Evolutionary conservation across 2,888 invertebrate genomes (phyloP).

Genomic region (Hybos culiciformis): DNA sequence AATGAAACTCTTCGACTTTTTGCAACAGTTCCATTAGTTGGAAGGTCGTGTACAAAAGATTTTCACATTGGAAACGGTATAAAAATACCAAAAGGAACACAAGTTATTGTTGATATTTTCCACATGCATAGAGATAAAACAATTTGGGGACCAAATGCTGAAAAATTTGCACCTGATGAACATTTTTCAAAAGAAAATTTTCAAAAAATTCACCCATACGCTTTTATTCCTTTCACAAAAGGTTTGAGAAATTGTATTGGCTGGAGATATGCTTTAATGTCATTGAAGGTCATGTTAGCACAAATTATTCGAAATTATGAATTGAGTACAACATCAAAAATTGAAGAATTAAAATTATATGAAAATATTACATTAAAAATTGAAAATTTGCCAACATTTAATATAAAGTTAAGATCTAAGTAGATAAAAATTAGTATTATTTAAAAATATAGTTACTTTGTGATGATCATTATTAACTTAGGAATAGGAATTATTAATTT

Average conservation of each 20-base stretch:
- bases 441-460: too few relatives aligned
- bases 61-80: constrained; percentile 19
- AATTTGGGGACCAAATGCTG: constrained; percentile 28
- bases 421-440: too few relatives aligned
- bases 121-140: constrained; percentile 26
- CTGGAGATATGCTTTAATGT: constrained; percentile 9
- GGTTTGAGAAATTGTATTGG: constrained; percentile 31
- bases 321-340: neutral
- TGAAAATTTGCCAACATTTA: neutral
- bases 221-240: constrained; percentile 32
- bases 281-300: neutral
- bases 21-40: constrained; percentile 29
- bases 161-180: constrained; percentile 23
- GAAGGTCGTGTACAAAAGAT: constrained; percentile 23
- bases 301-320: constrained; percentile 20
- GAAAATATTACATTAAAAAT: neutral
- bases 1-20: constrained; percentile 31
- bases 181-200: constrained; percentile 25
- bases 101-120: constrained; percentile 28
- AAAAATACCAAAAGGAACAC: constrained; percentile 26
- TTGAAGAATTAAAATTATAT: neutral
- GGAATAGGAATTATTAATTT: too few relatives aligned
- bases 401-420: too few relatives aligned
- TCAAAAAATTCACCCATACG: constrained; percentile 22
- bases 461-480: too few relatives aligned